Percentiles rank a stretch among this genome's conserved stretches.
Conservation (phyloP, 2,797 vertebrate species). For the Periophthalmus magnuspinnatus region DNA sequence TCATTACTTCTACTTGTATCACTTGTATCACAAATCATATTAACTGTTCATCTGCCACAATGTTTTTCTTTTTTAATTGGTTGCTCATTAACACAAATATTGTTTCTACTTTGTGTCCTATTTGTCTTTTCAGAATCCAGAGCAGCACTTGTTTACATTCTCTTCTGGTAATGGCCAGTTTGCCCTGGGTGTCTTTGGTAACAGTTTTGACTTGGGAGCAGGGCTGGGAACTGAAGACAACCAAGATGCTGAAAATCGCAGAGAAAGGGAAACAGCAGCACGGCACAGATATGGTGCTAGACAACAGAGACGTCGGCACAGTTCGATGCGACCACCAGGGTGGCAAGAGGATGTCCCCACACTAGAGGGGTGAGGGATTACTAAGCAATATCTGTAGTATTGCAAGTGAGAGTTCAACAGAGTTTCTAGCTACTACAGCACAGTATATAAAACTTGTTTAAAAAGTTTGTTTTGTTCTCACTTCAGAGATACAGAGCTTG, state of each 20-base stretch:
- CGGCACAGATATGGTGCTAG: slow-evolving; percentile 89
- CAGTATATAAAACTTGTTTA: neutral
- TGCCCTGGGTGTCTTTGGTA: slow-evolving; percentile 92
- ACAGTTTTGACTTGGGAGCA: slow-evolving; percentile 88
- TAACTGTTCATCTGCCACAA: neutral
- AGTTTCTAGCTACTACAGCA: neutral
- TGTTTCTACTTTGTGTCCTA: neutral
- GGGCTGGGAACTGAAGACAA: slow-evolving; percentile 82
- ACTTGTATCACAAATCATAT: neutral
- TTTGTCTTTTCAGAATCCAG: slow-evolving; percentile 76
- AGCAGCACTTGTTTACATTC: slow-evolving; percentile 91
- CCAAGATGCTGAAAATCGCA: slow-evolving; percentile 86
- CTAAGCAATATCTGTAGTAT: neutral
- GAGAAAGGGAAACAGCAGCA: slow-evolving; percentile 88
- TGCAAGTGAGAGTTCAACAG: neutral
- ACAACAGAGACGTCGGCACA: slow-evolving; percentile 90
- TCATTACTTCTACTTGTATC: slow-evolving; percentile 22
- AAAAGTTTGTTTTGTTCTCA: neutral
- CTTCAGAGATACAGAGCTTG: neutral
- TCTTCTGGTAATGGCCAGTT: slow-evolving; percentile 93
- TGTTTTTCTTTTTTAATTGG: slow-evolving; percentile 12
- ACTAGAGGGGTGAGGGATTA: slow-evolving; percentile 83
- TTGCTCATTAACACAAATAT: slow-evolving; percentile 8
- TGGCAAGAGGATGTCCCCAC: slow-evolving; percentile 92
- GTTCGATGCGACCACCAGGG: slow-evolving; percentile 84